phyloP scores from a whole-genome alignment of 2,888 invertebrate genomes.

The Oeneis ivallda region DNA sequence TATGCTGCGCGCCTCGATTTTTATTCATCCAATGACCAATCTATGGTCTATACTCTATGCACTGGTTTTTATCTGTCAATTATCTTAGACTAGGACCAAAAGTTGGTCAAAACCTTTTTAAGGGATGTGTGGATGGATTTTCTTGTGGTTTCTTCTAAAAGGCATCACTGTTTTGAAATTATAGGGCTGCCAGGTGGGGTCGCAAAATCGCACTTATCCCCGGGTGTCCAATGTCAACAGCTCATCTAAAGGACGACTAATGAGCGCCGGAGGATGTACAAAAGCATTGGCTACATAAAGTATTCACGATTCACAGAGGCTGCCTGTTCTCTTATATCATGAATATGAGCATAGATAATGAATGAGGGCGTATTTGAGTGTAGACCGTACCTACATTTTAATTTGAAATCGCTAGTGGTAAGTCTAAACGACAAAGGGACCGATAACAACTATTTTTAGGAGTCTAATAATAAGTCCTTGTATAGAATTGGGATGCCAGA shows the following conservation, averaged over 20 bases:
- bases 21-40: no score
- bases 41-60: no score
- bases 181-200: background rate
- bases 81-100: no score
- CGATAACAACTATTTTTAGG: no score
- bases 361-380: constrained; percentile 25
- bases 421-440: background rate
- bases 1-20: no score
- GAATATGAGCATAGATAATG: constrained; percentile 24
- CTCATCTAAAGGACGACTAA: constrained; percentile 23
- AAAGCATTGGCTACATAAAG: constrained; percentile 30
- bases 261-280: constrained; percentile 27
- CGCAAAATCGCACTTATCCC: constrained; percentile 20
- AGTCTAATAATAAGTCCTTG: no score
- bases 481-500: no score
- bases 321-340: constrained; percentile 16
- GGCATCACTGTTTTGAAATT: no score
- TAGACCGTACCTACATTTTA: constrained; percentile 23
- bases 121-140: no score
- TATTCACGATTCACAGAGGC: constrained; percentile 27
- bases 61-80: no score
- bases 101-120: no score
- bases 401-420: constrained; percentile 1
- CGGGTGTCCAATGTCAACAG: constrained; percentile 27
- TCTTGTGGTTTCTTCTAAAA: no score